These are phyloP conservation scores for Hycleus phaleratus DNA, from an alignment of 1,140 invertebrate genomes.

Conservation along the genomic window DNA sequence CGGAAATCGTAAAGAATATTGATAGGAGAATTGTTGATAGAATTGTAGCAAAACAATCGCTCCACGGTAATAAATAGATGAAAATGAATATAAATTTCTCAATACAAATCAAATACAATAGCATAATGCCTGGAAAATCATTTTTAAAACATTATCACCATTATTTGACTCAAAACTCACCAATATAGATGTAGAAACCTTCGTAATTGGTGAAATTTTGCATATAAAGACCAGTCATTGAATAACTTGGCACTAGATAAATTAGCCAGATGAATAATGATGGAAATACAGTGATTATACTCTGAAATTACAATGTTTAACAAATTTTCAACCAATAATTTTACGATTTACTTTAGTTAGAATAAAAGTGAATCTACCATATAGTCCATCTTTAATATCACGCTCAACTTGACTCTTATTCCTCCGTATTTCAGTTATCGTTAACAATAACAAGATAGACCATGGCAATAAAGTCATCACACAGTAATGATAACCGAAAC, in stretches of 20 bases:
- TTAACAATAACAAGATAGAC: conserved; percentile 64
- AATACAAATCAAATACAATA: conserved; percentile 66
- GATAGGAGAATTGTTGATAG: conserved; percentile 56
- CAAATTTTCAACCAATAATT: too few species aligned
- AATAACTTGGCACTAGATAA: conserved; percentile 79
- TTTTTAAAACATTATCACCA: background rate
- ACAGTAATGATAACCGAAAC: conserved; percentile 78
- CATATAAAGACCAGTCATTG: conserved; percentile 75
- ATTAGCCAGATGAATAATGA: conserved; percentile 66
- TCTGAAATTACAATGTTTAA: conserved; percentile 40
- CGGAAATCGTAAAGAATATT: conserved; percentile 56
- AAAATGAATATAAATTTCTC: conserved; percentile 64
- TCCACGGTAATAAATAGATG: conserved; percentile 55
- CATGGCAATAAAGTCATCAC: conserved; percentile 68
- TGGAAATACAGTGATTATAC: conserved; percentile 52
- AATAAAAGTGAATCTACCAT: conserved; percentile 70
- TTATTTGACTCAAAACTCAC: conserved; percentile 38
- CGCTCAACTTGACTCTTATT: conserved; percentile 63
- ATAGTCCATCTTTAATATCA: conserved; percentile 72
- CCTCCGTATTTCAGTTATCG: conserved; percentile 58
- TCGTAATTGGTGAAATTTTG: conserved; percentile 55
- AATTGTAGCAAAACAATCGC: conserved; percentile 46
- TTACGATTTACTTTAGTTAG: conserved; percentile 58
- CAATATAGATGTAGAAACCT: conserved; percentile 66
- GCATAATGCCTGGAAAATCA: conserved; percentile 57